Percentiles rank a stretch among this genome's conserved stretches.
phyloP scores from a whole-genome alignment of 1,140 invertebrate genomes.

The Condylostylus longicornis region DNA sequence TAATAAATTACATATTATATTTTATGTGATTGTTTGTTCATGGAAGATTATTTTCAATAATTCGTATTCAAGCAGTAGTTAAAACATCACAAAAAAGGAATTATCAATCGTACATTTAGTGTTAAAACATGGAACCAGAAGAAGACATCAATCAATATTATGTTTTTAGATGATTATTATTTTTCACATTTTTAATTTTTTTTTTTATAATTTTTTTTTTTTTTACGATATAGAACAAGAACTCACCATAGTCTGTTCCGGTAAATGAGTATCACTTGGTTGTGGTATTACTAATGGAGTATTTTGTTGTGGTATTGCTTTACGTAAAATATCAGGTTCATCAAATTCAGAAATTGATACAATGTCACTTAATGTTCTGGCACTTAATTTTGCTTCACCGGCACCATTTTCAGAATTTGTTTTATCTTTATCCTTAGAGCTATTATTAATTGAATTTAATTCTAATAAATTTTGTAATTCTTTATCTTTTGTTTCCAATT shows the following conservation, averaged over 20 bases:
- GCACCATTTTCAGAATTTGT: constrained; percentile 24
- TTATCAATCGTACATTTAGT: too few species aligned
- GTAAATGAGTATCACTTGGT: constrained; percentile 7
- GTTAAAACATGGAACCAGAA: too few species aligned
- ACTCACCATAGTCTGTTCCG: constrained; percentile 27
- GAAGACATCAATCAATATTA: too few species aligned
- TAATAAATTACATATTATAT: too few species aligned
- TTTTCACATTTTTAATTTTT: too few species aligned
- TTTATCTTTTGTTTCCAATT: constrained; percentile 26
- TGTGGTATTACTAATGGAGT: constrained; percentile 4
- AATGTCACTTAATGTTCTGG: constrained; percentile 50
- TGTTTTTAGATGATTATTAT: too few species aligned
- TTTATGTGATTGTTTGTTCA: too few species aligned
- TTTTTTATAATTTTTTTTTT: too few species aligned
- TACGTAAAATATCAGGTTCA: constrained; percentile 39
- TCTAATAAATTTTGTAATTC: constrained; percentile 15
- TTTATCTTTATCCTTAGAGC: constrained; percentile 5
- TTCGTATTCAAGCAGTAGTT: too few species aligned
- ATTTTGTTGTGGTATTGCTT: constrained; percentile 23
- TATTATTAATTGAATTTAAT: constrained; percentile 10
- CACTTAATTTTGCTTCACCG: constrained; percentile 35
- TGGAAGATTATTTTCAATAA: too few species aligned
- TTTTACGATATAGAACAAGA: too few species aligned
- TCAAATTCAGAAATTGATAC: constrained; percentile 53
- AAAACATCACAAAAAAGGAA: too few species aligned